A percentile compares a stretch with the other conserved stretches of the same genome.
phyloP scores from a whole-genome alignment of 2,888 invertebrate species.

The Erebia epiphron region DNA sequence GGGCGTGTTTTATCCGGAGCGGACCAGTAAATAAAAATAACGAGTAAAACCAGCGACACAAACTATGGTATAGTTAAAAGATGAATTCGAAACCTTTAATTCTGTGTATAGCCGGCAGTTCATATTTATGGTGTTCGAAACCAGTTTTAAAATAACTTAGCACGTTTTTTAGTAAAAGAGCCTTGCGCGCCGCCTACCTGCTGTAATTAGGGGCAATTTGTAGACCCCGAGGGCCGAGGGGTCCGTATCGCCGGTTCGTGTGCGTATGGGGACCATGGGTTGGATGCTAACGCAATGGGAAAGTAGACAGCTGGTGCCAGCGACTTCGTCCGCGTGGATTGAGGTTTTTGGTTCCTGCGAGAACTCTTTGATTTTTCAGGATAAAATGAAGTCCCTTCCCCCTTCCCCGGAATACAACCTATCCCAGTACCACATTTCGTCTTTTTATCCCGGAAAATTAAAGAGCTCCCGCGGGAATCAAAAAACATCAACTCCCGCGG shows the following conservation, averaged over 20 bases:
- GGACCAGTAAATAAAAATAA: too few species aligned
- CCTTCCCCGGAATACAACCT: too few species aligned
- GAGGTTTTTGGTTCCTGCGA: too few species aligned
- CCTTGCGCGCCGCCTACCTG: slow-evolving; percentile 52
- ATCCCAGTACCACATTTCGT: too few species aligned
- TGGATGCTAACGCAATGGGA: not conserved
- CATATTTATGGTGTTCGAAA: slow-evolving; percentile 40
- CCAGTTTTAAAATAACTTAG: slow-evolving; percentile 49
- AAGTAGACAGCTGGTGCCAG: too few species aligned
- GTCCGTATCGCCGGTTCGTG: slow-evolving; percentile 38
- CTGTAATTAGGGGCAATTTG: slow-evolving; percentile 52
- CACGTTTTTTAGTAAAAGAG: slow-evolving; percentile 47
- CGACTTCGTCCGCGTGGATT: too few species aligned
- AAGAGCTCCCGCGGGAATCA: too few species aligned
- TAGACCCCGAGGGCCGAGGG: slow-evolving; percentile 39
- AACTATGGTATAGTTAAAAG: slow-evolving; percentile 15
- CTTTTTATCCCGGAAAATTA: too few species aligned
- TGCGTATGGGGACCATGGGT: slow-evolving; percentile 19
- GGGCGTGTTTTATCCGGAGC: too few species aligned
- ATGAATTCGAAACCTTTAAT: slow-evolving; percentile 31
- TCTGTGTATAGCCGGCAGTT: slow-evolving; percentile 16
- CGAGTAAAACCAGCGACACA: not conserved
- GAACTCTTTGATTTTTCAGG: too few species aligned
- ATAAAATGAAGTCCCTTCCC: too few species aligned
- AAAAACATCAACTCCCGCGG: too few species aligned